Evolutionary conservation across 2,113 vertebrate genomes (phyloP).

Genomic region (Pitta sordida): DNA sequence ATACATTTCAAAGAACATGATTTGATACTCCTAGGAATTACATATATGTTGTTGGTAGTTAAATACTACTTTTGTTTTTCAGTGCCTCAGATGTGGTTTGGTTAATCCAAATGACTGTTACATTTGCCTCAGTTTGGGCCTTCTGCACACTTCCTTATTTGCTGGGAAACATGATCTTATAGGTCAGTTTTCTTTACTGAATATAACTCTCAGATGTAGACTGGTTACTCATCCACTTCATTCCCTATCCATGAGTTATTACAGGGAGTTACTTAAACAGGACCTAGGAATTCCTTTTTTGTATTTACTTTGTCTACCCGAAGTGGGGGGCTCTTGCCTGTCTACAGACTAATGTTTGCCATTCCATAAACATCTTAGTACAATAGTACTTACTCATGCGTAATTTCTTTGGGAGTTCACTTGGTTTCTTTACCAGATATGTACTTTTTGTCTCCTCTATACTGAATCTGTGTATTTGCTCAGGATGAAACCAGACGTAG

Average conservation of each 20-base stretch:
- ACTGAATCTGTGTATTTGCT: background rate
- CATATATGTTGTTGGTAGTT: background rate
- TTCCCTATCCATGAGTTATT: background rate
- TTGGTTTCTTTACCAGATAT: background rate
- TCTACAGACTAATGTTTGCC: background rate
- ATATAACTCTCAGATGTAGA: background rate
- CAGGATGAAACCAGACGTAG: background rate
- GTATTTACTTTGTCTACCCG: background rate
- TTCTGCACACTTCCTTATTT: background rate
- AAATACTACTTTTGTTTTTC: background rate
- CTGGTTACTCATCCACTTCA: background rate
- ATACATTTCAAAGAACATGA: background rate
- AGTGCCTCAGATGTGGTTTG: background rate
- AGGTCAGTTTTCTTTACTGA: background rate
- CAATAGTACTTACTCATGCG: background rate
- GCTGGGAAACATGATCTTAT: background rate
- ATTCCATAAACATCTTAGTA: background rate
- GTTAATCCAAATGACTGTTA: background rate
- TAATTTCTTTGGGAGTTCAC: background rate
- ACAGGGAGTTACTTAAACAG: background rate
- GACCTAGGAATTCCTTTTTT: background rate
- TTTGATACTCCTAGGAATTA: background rate
- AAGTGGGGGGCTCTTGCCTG: background rate
- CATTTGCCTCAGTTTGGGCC: background rate
- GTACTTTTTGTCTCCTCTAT: background rate